These are phyloP conservation scores for Hirtodrosophila cameraria DNA, from an alignment of 2,888 invertebrate genomes.

Conservation along the genomic window DNA sequence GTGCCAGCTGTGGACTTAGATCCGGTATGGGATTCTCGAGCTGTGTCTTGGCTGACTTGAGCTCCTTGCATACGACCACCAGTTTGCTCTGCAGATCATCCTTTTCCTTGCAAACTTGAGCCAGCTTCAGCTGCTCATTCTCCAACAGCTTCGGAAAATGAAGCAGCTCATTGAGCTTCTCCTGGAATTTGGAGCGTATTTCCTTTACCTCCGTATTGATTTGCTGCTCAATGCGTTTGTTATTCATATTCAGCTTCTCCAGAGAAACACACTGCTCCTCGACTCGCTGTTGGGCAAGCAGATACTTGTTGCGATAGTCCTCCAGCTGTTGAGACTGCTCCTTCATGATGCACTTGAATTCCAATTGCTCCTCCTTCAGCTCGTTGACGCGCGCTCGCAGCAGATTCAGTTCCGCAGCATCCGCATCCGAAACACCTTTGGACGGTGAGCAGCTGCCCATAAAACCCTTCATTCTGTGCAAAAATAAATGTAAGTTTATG, in stretches of 20 bases:
- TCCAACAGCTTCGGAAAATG: slow-evolving; percentile 83
- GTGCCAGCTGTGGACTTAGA: slow-evolving; percentile 70
- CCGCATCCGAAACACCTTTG: slow-evolving; percentile 56
- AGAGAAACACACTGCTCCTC: slow-evolving; percentile 82
- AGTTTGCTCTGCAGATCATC: slow-evolving; percentile 81
- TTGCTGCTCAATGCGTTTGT: slow-evolving; percentile 83
- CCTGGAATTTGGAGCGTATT: slow-evolving; percentile 83
- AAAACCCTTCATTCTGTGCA: slow-evolving; percentile 68
- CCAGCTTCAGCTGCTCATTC: slow-evolving; percentile 82
- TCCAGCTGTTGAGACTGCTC: slow-evolving; percentile 83
- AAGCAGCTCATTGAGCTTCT: slow-evolving; percentile 81
- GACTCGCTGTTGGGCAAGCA: slow-evolving; percentile 82
- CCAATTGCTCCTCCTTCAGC: slow-evolving; percentile 81
- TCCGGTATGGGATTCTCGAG: slow-evolving; percentile 58
- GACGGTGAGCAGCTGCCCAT: slow-evolving; percentile 52
- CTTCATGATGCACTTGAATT: slow-evolving; percentile 83
- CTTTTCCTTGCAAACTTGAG: slow-evolving; percentile 78
- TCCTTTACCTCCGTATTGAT: slow-evolving; percentile 82
- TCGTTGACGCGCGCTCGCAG: slow-evolving; percentile 79
- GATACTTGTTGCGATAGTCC: slow-evolving; percentile 83
- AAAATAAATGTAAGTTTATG: background rate
- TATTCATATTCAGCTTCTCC: slow-evolving; percentile 82
- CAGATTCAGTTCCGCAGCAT: slow-evolving; percentile 75
- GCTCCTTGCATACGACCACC: slow-evolving; percentile 81
- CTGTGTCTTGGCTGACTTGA: slow-evolving; percentile 73